Conservation (phyloP, 2,797 vertebrate genomes). For the Cephalopachus bancanus region DNA sequence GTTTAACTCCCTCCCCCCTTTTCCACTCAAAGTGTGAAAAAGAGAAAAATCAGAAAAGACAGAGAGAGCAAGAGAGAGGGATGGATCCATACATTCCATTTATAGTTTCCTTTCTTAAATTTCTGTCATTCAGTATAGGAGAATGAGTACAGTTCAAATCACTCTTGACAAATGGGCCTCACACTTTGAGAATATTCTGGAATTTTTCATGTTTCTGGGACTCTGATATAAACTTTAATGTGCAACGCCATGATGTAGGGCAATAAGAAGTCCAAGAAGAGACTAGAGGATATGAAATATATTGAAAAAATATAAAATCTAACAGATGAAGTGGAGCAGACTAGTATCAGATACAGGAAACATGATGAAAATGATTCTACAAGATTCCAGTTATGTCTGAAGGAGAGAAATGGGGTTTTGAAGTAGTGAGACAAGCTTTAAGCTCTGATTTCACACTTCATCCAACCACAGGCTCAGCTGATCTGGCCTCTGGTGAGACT, state of each 20-base stretch:
- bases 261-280: background rate
- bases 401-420: background rate
- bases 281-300: background rate
- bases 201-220: background rate
- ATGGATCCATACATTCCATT: background rate
- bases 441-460: background rate
- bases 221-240: background rate
- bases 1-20: background rate
- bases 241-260: background rate
- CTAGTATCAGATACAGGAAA: background rate
- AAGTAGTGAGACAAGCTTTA: background rate
- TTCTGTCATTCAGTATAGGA: background rate
- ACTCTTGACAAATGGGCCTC: background rate
- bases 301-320: background rate
- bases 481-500: background rate
- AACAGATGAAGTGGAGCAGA: background rate
- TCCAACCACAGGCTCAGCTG: background rate
- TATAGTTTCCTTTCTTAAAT: background rate
- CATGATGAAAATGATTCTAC: background rate
- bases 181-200: background rate
- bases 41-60: background rate
- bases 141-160: background rate
- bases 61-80: background rate
- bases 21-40: background rate
- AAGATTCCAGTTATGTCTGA: background rate